Evolutionary conservation across 2,888 invertebrate species (phyloP).

Genomic region (Octonoba sinensis): DNA sequence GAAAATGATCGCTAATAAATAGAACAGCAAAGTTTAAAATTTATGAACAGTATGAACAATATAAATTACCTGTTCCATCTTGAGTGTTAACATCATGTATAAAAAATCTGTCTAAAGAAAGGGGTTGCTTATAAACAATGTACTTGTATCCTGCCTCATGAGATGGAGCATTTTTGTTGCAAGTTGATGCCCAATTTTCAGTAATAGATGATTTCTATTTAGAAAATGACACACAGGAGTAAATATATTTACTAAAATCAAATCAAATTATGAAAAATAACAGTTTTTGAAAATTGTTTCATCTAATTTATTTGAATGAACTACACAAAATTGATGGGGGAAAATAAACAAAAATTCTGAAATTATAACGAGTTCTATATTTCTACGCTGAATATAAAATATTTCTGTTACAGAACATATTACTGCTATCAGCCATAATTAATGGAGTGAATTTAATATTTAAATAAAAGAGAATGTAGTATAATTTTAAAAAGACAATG

Average conservation of each 20-base stretch:
- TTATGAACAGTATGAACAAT: too few species aligned
- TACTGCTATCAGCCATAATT: too few species aligned
- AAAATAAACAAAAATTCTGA: too few species aligned
- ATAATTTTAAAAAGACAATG: too few species aligned
- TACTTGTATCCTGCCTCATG: conserved; percentile 70
- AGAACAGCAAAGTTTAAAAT: too few species aligned
- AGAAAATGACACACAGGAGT: not conserved
- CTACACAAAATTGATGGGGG: not conserved
- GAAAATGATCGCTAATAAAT: too few species aligned
- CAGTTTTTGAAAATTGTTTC: not conserved
- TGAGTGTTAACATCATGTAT: conserved; percentile 71
- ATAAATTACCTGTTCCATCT: conserved; percentile 67
- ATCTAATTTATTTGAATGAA: not conserved
- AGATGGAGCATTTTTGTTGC: conserved; percentile 67
- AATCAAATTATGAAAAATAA: not conserved
- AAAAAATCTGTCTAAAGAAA: conserved; percentile 73
- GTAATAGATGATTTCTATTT: conserved; percentile 72
- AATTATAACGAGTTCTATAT: too few species aligned
- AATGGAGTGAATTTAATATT: too few species aligned
- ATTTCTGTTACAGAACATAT: too few species aligned
- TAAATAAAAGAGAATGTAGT: too few species aligned
- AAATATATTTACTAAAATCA: not conserved
- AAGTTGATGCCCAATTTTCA: conserved; percentile 72
- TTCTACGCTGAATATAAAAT: too few species aligned
- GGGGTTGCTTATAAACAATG: conserved; percentile 73